Evolutionary conservation across 2,113 vertebrate genomes (phyloP), one percentile per base, ranked within the genome.

Genomic region (Hippolais icterina): DNA sequence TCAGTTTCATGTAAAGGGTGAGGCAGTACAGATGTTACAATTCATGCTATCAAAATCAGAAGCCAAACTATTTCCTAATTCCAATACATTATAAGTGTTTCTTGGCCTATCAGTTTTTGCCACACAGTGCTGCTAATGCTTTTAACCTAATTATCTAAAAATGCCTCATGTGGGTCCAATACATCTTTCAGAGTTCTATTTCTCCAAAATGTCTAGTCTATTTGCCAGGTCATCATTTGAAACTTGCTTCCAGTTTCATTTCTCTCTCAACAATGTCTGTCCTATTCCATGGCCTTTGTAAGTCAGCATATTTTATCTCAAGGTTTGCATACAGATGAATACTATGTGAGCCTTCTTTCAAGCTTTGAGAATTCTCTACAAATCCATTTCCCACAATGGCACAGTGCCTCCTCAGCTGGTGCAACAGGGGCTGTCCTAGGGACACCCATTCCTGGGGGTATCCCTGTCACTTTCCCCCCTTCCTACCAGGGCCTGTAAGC

Each of bases 391-490:
- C 57, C n/a, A 59, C n/a, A 35, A 17, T 59, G 56, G 19, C 56
- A 59, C 56, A 37, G 57, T 2, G 3, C n/a, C 57, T 59, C 57
- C 37, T 59, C 57, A 59, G n/a, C 56, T 35, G 56, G 56, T 23
- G 21, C 21, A 23, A n/a, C 33, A n/a, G 56, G n/a, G 56, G n/a
- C 56, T 35, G 22, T 25, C n/a, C n/a, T 59, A n/a, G 22, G n/a
- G 19, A 18, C 5, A 37, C 1, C 9, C 23, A 7, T 0, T 2
- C 29, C 50, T 49, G 21, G 15, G 0, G 41, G 4, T 33, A 7
- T 46, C 44, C 35, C n/a, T 60, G 11, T 15, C 22, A n/a, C 47
- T 42, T 74, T 47, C 10, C 9, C 10, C 9, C 16, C 9, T 23
- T 59, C 69, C 27, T 28, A 7, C 8, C 8, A 35, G 46, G 31